A percentile compares a stretch with the other conserved stretches of the same genome.
These are phyloP conservation scores for Equus przewalskii DNA, from an alignment of 2,113 vertebrate species.

Conservation along the genomic window DNA sequence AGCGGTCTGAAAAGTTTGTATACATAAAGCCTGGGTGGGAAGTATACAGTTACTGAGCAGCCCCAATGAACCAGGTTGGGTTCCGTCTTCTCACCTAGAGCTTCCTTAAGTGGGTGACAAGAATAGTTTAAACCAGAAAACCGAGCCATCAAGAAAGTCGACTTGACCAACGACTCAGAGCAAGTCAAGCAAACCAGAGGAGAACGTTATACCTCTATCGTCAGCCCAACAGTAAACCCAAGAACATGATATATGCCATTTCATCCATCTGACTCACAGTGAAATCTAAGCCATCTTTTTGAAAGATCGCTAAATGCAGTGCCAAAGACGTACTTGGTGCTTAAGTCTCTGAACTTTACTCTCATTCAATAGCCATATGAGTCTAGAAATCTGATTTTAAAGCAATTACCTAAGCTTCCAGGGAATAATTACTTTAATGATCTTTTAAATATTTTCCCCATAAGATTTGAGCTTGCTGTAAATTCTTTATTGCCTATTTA, in stretches of 20 bases:
- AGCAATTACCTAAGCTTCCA: constrained; percentile 73
- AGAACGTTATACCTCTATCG: background rate
- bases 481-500: constrained; percentile 81
- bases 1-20: background rate
- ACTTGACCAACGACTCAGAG: background rate
- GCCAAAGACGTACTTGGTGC: constrained; percentile 11
- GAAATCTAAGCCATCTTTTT: constrained; percentile 38
- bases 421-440: constrained; percentile 80
- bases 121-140: constrained; percentile 25
- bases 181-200: background rate
- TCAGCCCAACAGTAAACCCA: background rate
- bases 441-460: constrained; percentile 77
- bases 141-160: background rate
- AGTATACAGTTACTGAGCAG: background rate
- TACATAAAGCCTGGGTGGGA: background rate
- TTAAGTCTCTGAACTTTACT: constrained; percentile 51
- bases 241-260: background rate
- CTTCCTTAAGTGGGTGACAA: constrained; percentile 51
- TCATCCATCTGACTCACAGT: constrained; percentile 22
- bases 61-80: background rate
- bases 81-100: background rate
- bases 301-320: constrained; percentile 39
- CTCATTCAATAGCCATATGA: background rate
- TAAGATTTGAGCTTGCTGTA: constrained; percentile 73
- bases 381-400: constrained; percentile 77